Percentiles rank a stretch among this genome's conserved stretches.
phyloP scores from a whole-genome alignment of 2,113 vertebrate genomes.

The Camelus dromedarius region DNA sequence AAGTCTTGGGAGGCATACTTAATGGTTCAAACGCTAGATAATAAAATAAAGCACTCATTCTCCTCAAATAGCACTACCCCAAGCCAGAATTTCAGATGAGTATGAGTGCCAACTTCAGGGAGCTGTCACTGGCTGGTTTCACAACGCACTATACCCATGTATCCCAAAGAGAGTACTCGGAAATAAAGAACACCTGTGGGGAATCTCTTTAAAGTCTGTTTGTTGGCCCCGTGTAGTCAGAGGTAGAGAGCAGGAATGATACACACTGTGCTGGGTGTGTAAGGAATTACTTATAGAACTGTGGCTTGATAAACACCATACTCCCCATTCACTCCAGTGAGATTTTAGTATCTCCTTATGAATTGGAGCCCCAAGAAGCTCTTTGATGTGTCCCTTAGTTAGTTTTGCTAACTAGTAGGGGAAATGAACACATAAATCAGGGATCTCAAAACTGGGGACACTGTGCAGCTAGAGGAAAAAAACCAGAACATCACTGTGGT shows the following conservation, averaged over 20 bases:
- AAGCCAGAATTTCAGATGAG: neutral
- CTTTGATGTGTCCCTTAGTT: neutral
- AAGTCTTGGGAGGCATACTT: neutral
- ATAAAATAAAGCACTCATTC: neutral
- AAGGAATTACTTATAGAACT: neutral
- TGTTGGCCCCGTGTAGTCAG: neutral
- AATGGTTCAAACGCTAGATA: neutral
- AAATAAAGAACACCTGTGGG: neutral
- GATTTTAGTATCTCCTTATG: neutral
- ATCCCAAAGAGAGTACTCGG: neutral
- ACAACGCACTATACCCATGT: fast-evolving
- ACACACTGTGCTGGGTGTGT: neutral
- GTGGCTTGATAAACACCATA: neutral
- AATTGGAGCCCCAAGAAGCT: neutral
- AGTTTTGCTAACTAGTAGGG: neutral
- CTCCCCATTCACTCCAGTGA: neutral
- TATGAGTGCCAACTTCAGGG: neutral
- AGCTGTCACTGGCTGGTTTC: neutral
- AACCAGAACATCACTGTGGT: neutral
- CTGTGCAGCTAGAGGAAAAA: neutral
- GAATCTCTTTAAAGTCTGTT: neutral
- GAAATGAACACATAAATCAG: neutral
- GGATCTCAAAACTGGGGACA: neutral
- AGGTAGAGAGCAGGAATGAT: neutral
- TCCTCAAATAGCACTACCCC: neutral